A percentile compares a stretch with the other conserved stretches of the same genome.
phyloP scores from a whole-genome alignment of 2,888 invertebrate genomes.

The Baronia brevicornis region DNA sequence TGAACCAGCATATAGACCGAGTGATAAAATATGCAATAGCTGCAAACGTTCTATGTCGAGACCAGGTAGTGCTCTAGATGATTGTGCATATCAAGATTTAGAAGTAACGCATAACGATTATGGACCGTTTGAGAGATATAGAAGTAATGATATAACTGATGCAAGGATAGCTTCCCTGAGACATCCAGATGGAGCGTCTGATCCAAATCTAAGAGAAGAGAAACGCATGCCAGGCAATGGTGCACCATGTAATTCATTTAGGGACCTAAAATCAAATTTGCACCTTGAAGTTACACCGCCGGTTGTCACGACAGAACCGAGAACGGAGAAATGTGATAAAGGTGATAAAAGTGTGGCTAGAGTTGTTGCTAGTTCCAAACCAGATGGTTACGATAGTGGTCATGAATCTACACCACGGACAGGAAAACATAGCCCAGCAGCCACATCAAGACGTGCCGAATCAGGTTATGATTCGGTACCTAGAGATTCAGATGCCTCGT shows the following conservation, averaged over 20 bases:
- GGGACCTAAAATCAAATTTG: slow-evolving; percentile 70
- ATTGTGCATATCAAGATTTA: slow-evolving; percentile 77
- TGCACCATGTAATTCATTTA: slow-evolving; percentile 77
- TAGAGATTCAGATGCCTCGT: slow-evolving; percentile 91
- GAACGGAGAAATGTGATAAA: slow-evolving; percentile 77
- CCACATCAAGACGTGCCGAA: slow-evolving; percentile 86
- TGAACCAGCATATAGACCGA: slow-evolving; percentile 85
- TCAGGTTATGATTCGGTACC: slow-evolving; percentile 95
- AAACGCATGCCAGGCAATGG: slow-evolving; percentile 78
- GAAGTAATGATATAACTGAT: slow-evolving; percentile 67
- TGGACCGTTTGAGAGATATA: slow-evolving; percentile 80
- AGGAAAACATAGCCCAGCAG: slow-evolving; percentile 86
- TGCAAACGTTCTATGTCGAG: slow-evolving; percentile 82
- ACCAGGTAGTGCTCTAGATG: slow-evolving; percentile 80
- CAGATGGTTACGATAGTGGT: slow-evolving; percentile 88
- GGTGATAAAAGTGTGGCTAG: slow-evolving; percentile 79
- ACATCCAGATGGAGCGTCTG: slow-evolving; percentile 94
- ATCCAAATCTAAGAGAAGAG: slow-evolving; percentile 89
- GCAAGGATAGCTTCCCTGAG: slow-evolving; percentile 82
- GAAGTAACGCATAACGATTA: slow-evolving; percentile 70
- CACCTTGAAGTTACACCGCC: slow-evolving; percentile 71
- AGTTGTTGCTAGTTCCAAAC: slow-evolving; percentile 78
- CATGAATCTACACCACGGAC: slow-evolving; percentile 89
- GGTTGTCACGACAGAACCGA: slow-evolving; percentile 75
- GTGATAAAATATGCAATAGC: slow-evolving; percentile 85